Evolutionary conservation across 2,888 invertebrate genomes (phyloP).

Genomic region (Rhingia rostrata): DNA sequence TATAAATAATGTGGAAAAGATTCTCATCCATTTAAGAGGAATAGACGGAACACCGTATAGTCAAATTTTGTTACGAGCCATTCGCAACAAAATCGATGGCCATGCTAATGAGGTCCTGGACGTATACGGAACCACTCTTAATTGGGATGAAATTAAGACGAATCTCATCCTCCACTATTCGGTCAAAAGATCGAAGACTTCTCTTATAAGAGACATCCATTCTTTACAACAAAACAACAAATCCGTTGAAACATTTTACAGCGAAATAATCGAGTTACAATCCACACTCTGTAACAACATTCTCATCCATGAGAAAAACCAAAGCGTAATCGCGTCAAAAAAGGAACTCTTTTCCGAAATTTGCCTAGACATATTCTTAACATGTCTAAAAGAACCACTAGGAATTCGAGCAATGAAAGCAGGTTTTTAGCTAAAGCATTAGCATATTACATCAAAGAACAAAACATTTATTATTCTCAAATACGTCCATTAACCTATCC

Average conservation of each 20-base stretch:
- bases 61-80: too few relatives aligned
- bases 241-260: slow-evolving; percentile 70
- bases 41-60: too few relatives aligned
- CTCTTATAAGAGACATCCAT: slow-evolving; percentile 67
- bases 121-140: slow-evolving; percentile 59
- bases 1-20: too few relatives aligned
- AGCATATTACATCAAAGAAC: too few relatives aligned
- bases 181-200: too few relatives aligned
- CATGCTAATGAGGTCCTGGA: slow-evolving; percentile 69
- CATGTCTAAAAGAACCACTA: too few relatives aligned
- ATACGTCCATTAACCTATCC: too few relatives aligned
- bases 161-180: slow-evolving; percentile 68
- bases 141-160: slow-evolving; percentile 62
- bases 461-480: too few relatives aligned
- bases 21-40: too few relatives aligned
- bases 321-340: slow-evolving; percentile 70
- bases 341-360: slow-evolving; percentile 70
- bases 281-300: slow-evolving; percentile 71
- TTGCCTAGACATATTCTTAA: too few relatives aligned
- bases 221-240: slow-evolving; percentile 49
- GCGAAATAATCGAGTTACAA: slow-evolving; percentile 74
- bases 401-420: too few relatives aligned
- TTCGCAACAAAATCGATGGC: slow-evolving; percentile 70
- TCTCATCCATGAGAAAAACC: slow-evolving; percentile 67
- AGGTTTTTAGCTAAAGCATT: too few relatives aligned